Conservation (phyloP, 2,797 vertebrate genomes). For the Oreochromis mossambicus region DNA sequence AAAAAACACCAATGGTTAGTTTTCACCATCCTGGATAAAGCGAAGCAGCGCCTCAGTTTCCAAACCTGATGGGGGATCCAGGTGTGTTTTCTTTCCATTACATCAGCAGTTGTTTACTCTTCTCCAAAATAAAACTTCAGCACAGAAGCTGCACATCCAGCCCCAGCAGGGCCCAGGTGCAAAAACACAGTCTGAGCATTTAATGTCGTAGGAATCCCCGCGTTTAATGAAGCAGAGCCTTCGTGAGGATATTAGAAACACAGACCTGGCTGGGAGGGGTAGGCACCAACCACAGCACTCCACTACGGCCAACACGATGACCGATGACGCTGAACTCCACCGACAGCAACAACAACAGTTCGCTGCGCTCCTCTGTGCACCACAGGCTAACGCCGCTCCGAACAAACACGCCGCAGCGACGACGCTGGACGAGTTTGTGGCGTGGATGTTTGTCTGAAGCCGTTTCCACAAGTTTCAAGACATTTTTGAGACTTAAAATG, state of each 20-base stretch:
- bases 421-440: too few species aligned
- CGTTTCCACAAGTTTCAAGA: background rate
- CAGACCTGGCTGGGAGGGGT: background rate
- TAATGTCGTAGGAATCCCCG: background rate
- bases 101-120: background rate
- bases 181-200: background rate
- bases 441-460: background rate
- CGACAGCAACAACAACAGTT: background rate
- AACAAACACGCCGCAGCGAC: background rate
- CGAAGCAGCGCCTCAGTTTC: background rate
- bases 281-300: background rate
- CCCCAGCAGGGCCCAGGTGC: background rate
- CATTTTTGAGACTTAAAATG: too few species aligned
- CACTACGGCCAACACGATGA: background rate
- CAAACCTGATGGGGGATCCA: background rate
- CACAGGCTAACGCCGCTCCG: background rate
- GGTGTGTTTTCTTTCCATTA: background rate
- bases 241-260: background rate
- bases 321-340: background rate
- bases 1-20: accelerated
- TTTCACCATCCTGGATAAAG: background rate
- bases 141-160: background rate
- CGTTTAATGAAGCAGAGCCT: background rate
- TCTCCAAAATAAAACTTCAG: background rate
- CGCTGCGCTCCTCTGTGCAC: background rate